A percentile compares a stretch with the other conserved stretches of the same genome.
phyloP scores from a whole-genome alignment of 2,113 vertebrate species.

The Chamaea fasciata region DNA sequence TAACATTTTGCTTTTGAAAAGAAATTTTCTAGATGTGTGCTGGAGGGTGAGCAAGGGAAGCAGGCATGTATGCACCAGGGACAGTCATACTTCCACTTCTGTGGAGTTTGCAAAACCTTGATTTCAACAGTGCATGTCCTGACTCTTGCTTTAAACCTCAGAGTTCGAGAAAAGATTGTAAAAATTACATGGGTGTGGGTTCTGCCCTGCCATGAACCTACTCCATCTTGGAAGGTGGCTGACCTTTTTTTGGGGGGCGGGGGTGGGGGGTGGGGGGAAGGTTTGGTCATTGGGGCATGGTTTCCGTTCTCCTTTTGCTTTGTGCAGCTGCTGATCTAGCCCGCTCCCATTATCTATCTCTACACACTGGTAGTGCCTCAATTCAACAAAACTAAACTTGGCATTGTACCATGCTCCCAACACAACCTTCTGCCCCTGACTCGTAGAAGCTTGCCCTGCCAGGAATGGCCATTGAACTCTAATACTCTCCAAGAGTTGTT shows the following conservation, averaged over 20 bases:
- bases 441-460: background rate
- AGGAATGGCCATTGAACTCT: background rate
- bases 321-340: background rate
- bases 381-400: background rate
- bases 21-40: background rate
- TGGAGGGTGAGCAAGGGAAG: background rate
- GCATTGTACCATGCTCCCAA: fast-evolving
- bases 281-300: background rate
- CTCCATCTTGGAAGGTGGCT: background rate
- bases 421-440: background rate
- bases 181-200: background rate
- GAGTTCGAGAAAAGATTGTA: background rate
- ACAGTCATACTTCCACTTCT: background rate
- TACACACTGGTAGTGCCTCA: background rate
- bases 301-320: background rate
- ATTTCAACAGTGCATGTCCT: background rate
- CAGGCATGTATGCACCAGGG: background rate
- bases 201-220: background rate
- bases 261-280: fast-evolving
- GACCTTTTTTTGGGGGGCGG: no score
- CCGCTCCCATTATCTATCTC: background rate
- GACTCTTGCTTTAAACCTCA: background rate
- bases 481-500: background rate
- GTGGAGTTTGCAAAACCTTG: background rate
- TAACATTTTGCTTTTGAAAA: background rate